phyloP scores from a whole-genome alignment of 2,113 vertebrate genomes.

The Scolopax mira region DNA sequence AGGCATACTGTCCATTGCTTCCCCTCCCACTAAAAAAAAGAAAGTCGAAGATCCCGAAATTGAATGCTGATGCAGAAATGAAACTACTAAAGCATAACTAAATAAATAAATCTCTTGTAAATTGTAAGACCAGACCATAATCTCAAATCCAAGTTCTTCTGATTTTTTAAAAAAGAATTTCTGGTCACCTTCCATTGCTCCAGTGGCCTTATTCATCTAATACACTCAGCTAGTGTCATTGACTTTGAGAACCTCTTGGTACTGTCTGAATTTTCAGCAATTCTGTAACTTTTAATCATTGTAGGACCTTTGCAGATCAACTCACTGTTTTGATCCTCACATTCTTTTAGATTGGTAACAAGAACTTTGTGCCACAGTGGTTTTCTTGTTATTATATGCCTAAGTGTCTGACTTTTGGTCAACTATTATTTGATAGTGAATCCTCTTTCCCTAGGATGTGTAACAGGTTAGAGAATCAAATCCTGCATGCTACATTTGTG shows the following conservation, averaged over 20 bases:
- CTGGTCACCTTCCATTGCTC: neutral
- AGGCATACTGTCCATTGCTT: neutral
- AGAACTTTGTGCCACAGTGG: neutral
- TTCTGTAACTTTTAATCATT: neutral
- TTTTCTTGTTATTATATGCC: neutral
- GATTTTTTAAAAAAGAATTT: neutral
- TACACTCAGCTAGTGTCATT: neutral
- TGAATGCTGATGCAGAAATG: neutral
- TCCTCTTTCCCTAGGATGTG: neutral
- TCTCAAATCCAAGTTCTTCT: neutral
- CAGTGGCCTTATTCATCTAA: neutral
- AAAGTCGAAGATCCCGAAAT: neutral
- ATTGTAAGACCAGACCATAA: neutral
- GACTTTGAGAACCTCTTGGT: neutral
- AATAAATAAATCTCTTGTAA: neutral
- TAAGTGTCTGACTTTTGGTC: neutral
- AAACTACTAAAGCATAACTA: neutral
- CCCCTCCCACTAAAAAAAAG: neutral
- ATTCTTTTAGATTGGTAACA: neutral
- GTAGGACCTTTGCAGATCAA: neutral
- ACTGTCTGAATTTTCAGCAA: neutral
- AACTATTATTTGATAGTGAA: neutral
- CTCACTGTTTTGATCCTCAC: neutral
- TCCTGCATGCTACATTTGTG: neutral
- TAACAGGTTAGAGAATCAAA: neutral